These are phyloP conservation scores for Hirtodrosophila confusa DNA, from an alignment of 2,888 invertebrate species.

Conservation along the genomic window DNA sequence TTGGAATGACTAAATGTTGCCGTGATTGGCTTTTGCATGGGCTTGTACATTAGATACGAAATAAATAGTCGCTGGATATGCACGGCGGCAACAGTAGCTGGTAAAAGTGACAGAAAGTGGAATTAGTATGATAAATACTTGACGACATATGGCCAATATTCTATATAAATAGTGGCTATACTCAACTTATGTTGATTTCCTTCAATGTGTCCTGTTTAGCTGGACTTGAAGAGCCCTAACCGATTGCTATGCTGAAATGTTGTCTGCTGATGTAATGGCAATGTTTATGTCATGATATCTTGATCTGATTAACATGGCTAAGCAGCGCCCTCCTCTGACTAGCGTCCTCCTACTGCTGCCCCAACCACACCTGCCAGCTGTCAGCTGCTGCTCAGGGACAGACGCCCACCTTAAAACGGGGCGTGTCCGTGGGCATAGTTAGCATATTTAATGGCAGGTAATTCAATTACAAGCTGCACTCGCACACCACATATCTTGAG, in stretches of 20 bases:
- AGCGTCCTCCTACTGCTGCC: background rate
- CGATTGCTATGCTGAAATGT: slow-evolving; percentile 27
- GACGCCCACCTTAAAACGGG: slow-evolving; percentile 36
- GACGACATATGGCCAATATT: too few species aligned
- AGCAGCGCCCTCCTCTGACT: slow-evolving; percentile 27
- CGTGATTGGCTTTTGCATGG: slow-evolving; percentile 63
- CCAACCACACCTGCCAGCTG: slow-evolving; percentile 59
- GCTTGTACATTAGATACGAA: slow-evolving; percentile 49
- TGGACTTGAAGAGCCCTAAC: slow-evolving; percentile 38
- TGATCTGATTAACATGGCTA: slow-evolving; percentile 51
- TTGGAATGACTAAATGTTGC: slow-evolving; percentile 74
- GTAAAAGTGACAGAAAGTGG: slow-evolving; percentile 11
- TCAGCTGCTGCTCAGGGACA: slow-evolving; percentile 29
- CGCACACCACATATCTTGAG: slow-evolving; percentile 50
- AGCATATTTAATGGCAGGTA: slow-evolving; percentile 64
- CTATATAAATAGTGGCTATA: too few species aligned
- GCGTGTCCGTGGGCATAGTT: slow-evolving; percentile 50
- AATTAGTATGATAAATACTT: background rate
- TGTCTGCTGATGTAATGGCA: slow-evolving; percentile 69
- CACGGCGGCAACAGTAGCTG: slow-evolving; percentile 22
- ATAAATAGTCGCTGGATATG: slow-evolving; percentile 33
- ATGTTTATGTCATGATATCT: slow-evolving; percentile 69
- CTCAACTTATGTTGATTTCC: too few species aligned
- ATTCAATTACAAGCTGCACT: slow-evolving; percentile 66
- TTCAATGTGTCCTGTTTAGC: background rate